Conservation (phyloP, 2,797 vertebrate species). For the Mormyrus proboscirostris region DNA sequence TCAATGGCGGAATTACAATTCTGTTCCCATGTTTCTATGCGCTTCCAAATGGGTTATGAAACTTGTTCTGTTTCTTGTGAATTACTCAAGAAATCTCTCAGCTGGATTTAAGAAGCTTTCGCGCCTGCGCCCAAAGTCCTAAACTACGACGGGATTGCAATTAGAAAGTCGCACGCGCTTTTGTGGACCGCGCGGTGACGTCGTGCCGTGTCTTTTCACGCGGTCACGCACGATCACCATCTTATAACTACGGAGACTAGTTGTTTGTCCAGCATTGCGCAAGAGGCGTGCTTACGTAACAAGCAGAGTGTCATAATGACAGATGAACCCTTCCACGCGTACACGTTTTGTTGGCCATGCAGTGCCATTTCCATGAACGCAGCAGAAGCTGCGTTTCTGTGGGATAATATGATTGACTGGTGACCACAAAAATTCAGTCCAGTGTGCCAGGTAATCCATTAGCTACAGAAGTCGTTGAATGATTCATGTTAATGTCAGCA, state of each 20-base stretch:
- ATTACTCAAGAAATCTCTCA: not conserved
- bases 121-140: not conserved
- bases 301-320: not conserved
- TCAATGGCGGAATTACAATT: not conserved
- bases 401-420: not conserved
- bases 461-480: not conserved
- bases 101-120: not conserved
- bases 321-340: not conserved
- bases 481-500: not conserved
- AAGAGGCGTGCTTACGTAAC: conserved; percentile 9
- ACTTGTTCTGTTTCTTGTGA: not conserved
- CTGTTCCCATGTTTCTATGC: not conserved
- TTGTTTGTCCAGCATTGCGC: conserved; percentile 9
- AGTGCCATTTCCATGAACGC: not conserved
- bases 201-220: not conserved
- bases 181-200: not conserved
- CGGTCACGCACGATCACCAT: not conserved
- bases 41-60: not conserved
- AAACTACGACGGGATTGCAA: not conserved
- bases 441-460: not conserved
- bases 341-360: not conserved
- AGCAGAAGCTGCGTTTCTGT: not conserved
- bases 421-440: not conserved
- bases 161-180: not conserved
- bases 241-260: not conserved